A percentile compares a stretch with the other conserved stretches of the same genome.
Evolutionary conservation across 2,888 invertebrate genomes (phyloP).

Genomic region (Idaea aversata): DNA sequence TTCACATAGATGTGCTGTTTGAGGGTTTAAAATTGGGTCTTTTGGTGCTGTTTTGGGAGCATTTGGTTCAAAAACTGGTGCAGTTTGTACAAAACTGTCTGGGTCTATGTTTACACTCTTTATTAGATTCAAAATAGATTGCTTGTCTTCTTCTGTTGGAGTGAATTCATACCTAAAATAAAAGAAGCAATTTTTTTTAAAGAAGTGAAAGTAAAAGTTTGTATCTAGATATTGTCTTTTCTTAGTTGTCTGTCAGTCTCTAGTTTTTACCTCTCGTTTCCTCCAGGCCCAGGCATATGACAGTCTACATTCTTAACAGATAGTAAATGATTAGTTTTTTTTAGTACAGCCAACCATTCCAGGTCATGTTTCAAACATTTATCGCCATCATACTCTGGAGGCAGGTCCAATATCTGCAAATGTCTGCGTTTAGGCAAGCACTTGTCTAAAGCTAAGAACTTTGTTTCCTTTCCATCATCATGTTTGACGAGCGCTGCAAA

Average conservation of each 20-base stretch:
- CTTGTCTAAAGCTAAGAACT: constrained; percentile 97
- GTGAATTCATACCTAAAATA: constrained; percentile 84
- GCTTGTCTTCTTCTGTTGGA: constrained; percentile 87
- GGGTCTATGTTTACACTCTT: constrained; percentile 84
- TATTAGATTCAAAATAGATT: constrained; percentile 82
- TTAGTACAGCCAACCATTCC: constrained; percentile 96
- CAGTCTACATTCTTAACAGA: constrained; percentile 84
- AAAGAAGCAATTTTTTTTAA: neutral
- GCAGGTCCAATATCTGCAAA: constrained; percentile 89
- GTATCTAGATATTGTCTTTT: constrained; percentile 8
- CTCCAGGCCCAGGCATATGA: constrained; percentile 91
- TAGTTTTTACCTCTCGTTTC: constrained; percentile 81
- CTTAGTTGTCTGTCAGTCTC: neutral
- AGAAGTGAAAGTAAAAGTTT: neutral
- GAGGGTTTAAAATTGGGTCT: constrained; percentile 83
- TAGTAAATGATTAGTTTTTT: constrained; percentile 92
- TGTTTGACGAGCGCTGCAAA: constrained; percentile 94
- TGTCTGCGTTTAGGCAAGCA: constrained; percentile 94
- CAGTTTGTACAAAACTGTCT: constrained; percentile 88
- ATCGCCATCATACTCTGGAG: constrained; percentile 76
- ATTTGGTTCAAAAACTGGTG: constrained; percentile 79
- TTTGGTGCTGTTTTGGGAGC: constrained; percentile 61
- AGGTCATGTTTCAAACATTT: constrained; percentile 87
- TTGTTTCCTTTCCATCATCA: constrained; percentile 79
- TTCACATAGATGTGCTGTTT: constrained; percentile 85